Evolutionary conservation across 2,113 vertebrate species (phyloP).

Genomic region (Trichechus manatus): DNA sequence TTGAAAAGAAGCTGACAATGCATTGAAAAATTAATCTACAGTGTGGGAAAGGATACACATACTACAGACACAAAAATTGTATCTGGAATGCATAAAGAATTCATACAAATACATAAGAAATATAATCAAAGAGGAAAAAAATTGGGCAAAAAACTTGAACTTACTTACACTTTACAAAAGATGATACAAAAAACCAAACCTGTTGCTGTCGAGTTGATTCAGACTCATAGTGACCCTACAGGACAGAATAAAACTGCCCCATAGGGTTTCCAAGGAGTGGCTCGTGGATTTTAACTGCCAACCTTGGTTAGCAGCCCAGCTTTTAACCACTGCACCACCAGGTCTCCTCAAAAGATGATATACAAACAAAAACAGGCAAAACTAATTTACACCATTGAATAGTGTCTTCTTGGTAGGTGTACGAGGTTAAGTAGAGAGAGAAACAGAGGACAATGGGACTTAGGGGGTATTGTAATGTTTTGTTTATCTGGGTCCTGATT

Average conservation of each 20-base stretch:
- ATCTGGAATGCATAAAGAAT: neutral
- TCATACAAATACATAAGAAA: neutral
- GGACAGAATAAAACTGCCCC: no score
- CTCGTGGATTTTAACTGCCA: no score
- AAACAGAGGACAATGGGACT: neutral
- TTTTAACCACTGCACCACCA: no score
- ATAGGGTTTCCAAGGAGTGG: no score
- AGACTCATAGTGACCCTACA: no score
- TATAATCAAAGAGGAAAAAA: fast-evolving
- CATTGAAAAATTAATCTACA: neutral
- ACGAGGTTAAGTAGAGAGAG: neutral
- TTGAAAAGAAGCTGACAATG: neutral
- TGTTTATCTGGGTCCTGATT: neutral
- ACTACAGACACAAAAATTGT: neutral
- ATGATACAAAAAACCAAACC: neutral
- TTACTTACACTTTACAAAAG: neutral
- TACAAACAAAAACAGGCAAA: neutral
- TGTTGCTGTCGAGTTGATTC: no score
- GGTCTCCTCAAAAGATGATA: no score
- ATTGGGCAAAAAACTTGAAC: neutral
- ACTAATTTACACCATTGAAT: neutral
- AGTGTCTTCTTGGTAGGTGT: neutral
- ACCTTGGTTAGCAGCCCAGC: no score
- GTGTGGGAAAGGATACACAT: neutral
- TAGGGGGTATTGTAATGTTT: fast-evolving